These are phyloP conservation scores for Haliclystus octoradiatus DNA, from an alignment of 30 jellyfish, hydroid and myxozoan genomes.

Conservation along the genomic window DNA sequence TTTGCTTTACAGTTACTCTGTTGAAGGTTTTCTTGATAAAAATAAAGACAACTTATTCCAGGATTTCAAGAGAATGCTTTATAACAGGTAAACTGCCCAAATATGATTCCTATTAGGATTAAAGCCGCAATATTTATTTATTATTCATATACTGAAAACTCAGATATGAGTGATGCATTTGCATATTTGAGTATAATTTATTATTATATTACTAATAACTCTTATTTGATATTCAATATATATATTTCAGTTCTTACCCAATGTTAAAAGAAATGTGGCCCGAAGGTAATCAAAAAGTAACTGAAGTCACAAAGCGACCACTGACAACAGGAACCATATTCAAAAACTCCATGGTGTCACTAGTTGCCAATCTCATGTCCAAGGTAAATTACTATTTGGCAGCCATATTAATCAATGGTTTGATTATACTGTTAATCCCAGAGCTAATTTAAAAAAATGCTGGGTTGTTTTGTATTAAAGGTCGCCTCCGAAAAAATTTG, in stretches of 20 bases:
- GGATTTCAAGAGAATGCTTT: constrained; percentile 80
- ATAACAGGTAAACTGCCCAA: constrained; percentile 36
- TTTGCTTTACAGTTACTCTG: constrained; percentile 48
- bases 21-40: constrained; percentile 56
- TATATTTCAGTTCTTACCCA: constrained; percentile 34
- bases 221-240: too few species aligned
- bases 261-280: constrained; percentile 82
- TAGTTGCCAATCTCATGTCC: constrained; percentile 60
- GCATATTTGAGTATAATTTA: too few species aligned
- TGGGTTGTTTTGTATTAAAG: too few species aligned
- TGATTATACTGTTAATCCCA: too few species aligned
- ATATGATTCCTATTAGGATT: background rate
- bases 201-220: too few species aligned
- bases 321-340: constrained; percentile 83
- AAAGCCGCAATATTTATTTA: background rate
- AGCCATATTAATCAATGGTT: too few species aligned
- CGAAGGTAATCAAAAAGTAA: constrained; percentile 76
- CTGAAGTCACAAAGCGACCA: constrained; percentile 85
- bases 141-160: too few species aligned
- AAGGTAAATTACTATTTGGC: constrained; percentile 59
- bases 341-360: constrained; percentile 74
- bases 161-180: too few species aligned
- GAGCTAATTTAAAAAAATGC: too few species aligned
- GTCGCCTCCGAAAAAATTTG: too few species aligned
- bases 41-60: constrained; percentile 73